A percentile compares a stretch with the other conserved stretches of the same genome.
Conservation (phyloP, 2,797 vertebrate genomes). For the Eulemur mongoz region DNA sequence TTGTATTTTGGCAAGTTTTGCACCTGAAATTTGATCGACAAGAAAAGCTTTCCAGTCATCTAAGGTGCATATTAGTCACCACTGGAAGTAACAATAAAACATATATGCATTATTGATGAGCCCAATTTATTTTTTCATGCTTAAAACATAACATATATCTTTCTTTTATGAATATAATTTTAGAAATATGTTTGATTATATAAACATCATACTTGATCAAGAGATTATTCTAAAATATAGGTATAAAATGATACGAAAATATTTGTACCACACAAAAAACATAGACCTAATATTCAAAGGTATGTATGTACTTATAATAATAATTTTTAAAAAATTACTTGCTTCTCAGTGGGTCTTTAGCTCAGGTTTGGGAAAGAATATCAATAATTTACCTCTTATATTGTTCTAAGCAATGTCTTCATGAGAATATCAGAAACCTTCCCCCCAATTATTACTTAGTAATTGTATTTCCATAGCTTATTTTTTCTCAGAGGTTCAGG, state of each 20-base stretch:
- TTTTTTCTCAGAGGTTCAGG: constrained; percentile 25
- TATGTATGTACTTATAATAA: neutral
- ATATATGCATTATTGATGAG: neutral
- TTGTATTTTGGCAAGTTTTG: neutral
- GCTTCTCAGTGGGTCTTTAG: neutral
- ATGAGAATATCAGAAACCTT: constrained; percentile 7
- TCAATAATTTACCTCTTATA: neutral
- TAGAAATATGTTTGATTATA: neutral
- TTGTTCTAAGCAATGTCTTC: neutral
- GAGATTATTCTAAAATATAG: neutral
- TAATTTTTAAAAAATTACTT: neutral
- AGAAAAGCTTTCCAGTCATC: neutral
- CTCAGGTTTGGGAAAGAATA: neutral
- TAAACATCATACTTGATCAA: neutral
- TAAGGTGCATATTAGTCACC: neutral
- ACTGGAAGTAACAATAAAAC: neutral
- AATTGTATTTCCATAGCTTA: neutral
- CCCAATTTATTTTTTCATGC: neutral
- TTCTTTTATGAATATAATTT: neutral
- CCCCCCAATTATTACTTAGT: neutral
- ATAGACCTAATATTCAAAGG: neutral
- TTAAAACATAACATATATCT: neutral
- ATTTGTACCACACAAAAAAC: neutral
- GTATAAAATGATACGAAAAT: neutral
- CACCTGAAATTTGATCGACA: constrained; percentile 1